Percentiles rank a stretch among this genome's conserved stretches.
phyloP scores from a whole-genome alignment of 2,113 vertebrate species.

The Zeus faber region DNA sequence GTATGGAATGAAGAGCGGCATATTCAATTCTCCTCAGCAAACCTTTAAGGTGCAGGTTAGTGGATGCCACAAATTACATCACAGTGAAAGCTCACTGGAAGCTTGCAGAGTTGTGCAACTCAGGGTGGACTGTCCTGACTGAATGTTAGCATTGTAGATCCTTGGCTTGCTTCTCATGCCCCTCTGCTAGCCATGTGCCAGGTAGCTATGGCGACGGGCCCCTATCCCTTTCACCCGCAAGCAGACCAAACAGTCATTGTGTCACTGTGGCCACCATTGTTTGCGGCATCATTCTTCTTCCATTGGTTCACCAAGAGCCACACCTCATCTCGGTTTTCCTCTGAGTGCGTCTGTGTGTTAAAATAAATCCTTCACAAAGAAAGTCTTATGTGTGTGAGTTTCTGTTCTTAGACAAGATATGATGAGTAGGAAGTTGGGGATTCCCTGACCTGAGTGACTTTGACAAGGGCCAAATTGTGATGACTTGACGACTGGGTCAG shows the following conservation, averaged over 20 bases:
- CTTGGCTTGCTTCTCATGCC: conserved; percentile 16
- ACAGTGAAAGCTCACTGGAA: not conserved
- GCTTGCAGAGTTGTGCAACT: not conserved
- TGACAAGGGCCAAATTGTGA: too few relatives aligned
- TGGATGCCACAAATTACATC: not conserved
- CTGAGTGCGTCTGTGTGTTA: not conserved
- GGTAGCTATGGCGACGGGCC: conserved; percentile 40
- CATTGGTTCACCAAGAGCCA: conserved; percentile 11
- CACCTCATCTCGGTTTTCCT: conserved; percentile 38
- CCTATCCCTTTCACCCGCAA: conserved; percentile 24
- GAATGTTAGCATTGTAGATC: conserved; percentile 18
- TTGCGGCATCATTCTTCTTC: conserved; percentile 18
- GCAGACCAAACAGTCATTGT: conserved; percentile 24
- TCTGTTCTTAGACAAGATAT: too few relatives aligned
- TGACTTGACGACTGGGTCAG: too few relatives aligned
- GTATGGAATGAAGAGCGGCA: not conserved
- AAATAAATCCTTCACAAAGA: conserved; percentile 4
- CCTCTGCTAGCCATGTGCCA: conserved; percentile 17
- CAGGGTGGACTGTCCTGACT: conserved; percentile 3
- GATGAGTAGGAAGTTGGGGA: too few relatives aligned
- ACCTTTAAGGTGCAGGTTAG: too few relatives aligned
- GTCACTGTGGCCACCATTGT: conserved; percentile 45
- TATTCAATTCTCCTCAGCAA: too few relatives aligned
- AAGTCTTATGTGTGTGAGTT: not conserved
- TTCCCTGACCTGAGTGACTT: too few relatives aligned